Percentiles rank a stretch among this genome's conserved stretches.
Evolutionary conservation across 2,113 vertebrate genomes (phyloP).

Genomic region (Diadophis punctatus): DNA sequence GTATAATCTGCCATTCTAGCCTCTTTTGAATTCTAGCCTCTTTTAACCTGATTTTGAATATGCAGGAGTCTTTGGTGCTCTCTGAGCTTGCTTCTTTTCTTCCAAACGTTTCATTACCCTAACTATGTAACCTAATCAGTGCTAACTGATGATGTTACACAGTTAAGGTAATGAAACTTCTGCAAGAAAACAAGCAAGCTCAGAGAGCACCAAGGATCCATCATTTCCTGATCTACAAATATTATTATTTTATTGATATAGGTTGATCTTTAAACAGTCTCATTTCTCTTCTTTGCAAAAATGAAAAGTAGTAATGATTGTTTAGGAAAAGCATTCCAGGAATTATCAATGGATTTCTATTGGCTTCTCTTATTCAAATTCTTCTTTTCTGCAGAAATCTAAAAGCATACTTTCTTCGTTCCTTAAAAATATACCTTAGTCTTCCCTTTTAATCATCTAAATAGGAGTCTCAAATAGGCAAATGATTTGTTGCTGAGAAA

Average conservation of each 20-base stretch:
- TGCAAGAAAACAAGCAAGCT: too few relatives aligned
- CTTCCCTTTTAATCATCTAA: neutral
- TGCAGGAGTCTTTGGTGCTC: neutral
- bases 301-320: neutral
- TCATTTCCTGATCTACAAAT: too few relatives aligned
- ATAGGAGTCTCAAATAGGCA: neutral
- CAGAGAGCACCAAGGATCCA: too few relatives aligned
- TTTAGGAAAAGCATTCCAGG: neutral
- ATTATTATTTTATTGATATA: neutral
- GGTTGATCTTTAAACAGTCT: neutral
- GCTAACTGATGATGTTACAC: too few relatives aligned
- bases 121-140: too few relatives aligned
- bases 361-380: neutral
- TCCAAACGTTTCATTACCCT: too few relatives aligned
- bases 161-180: too few relatives aligned
- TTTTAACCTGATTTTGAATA: neutral
- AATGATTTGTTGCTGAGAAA: conserved; percentile 1
- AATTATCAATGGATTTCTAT: neutral
- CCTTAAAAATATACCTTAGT: neutral
- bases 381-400: neutral
- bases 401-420: neutral
- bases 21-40: neutral
- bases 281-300: neutral
- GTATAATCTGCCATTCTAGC: too few relatives aligned
- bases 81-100: too few relatives aligned